These are phyloP conservation scores for Ashinkailepas kermadecensis DNA, from an alignment of 2,888 invertebrate species.

Conservation along the genomic window DNA sequence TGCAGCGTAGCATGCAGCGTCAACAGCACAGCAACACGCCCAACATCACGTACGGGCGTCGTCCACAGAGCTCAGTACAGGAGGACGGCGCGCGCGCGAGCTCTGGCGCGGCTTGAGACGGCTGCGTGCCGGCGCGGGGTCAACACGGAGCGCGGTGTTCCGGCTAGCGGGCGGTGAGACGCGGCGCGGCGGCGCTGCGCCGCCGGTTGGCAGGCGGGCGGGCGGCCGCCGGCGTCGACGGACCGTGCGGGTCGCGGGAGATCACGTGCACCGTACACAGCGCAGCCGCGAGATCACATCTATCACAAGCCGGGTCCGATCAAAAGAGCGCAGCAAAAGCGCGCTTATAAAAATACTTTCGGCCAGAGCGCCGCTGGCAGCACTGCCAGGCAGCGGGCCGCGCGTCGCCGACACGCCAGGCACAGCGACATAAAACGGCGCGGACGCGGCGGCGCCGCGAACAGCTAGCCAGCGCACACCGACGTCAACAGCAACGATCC, in stretches of 20 bases:
- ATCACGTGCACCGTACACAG: not conserved
- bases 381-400: too few relatives aligned
- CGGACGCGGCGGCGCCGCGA: too few relatives aligned
- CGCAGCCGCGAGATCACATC: constrained; percentile 12
- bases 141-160: too few relatives aligned
- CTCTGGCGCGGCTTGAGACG: too few relatives aligned
- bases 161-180: not conserved
- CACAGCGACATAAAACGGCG: too few relatives aligned
- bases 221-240: not conserved
- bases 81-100: too few relatives aligned
- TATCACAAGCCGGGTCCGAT: constrained; percentile 1
- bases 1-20: not conserved
- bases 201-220: not conserved
- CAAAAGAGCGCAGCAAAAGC: constrained; percentile 13
- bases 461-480: too few relatives aligned
- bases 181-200: not conserved
- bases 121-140: too few relatives aligned
- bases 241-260: not conserved
- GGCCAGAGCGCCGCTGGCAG: not conserved
- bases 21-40: not conserved
- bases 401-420: too few relatives aligned
- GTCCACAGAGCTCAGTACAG: too few relatives aligned
- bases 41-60: not conserved
- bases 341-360: constrained; percentile 15
- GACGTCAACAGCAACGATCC: too few relatives aligned